These are phyloP conservation scores for Seriola rivoliana DNA, from an alignment of 2,113 vertebrate genomes.

Conservation along the genomic window DNA sequence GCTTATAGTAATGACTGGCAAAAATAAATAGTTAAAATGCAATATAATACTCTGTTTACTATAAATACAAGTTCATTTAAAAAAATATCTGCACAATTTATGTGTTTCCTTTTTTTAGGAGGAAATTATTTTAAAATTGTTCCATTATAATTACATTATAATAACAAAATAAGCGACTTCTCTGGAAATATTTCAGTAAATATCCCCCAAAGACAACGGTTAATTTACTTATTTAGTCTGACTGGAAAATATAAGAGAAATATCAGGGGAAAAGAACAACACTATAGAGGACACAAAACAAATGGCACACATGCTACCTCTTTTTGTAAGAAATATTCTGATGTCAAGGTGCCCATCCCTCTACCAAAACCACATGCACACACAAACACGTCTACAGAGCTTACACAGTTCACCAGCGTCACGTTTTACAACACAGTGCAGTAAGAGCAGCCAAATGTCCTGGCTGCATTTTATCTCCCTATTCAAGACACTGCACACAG, in stretches of 20 bases:
- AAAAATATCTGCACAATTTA: not conserved
- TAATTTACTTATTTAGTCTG: conserved; percentile 88
- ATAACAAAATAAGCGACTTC: too few relatives aligned
- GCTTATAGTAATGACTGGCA: not conserved
- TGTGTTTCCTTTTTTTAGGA: not conserved
- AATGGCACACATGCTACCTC: conserved; percentile 84
- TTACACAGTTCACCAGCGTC: conserved; percentile 1
- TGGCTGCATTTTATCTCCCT: conserved; percentile 24
- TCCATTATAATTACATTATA: not conserved
- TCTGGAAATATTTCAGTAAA: conserved; percentile 68
- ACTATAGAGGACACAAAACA: conserved; percentile 86
- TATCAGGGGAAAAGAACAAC: conserved; percentile 82
- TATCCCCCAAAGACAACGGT: conserved; percentile 84
- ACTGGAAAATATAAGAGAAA: conserved; percentile 83
- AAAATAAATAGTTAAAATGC: not conserved
- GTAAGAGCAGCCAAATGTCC: not conserved
- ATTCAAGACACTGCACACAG: conserved; percentile 27
- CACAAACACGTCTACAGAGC: conserved; percentile 9
- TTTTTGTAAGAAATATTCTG: conserved; percentile 45
- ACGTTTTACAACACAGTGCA: conserved; percentile 15
- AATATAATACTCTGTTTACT: not conserved
- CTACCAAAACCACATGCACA: conserved; percentile 9
- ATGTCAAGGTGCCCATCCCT: conserved; percentile 63
- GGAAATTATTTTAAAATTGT: not conserved
- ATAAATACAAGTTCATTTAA: not conserved